Base-by-base conservation (phyloP, 1,140 invertebrate genomes). In the Sminthurinus signatus region DNA sequence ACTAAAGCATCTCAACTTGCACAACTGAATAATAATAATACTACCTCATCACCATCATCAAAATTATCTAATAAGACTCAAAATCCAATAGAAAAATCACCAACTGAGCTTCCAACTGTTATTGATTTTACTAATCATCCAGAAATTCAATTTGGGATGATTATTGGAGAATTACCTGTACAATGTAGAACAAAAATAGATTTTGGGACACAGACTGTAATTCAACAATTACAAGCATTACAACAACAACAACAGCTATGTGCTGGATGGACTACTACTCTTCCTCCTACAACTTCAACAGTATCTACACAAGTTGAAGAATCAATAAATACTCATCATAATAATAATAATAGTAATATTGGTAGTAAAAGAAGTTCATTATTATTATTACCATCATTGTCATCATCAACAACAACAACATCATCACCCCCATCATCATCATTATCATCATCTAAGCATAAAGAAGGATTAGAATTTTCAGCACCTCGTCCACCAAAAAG, bases 161-260 rank as follows among this genome's bases (percentile, higher is more conserved):
- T 56, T 14, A 56, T 12, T 15, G 5, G 3, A 19, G 54, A 56
- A 42, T 12, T 39, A n/a, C 51, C 51, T n/a, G n/a, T n/a, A 39
- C 14, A 10, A 21, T 12, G 29, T 4, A 56, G 39, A 27, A 56
- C 29, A 19, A n/a, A 10, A 4, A 39, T 65, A 17, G 64, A 65
- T 28, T 65, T 65, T 44, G 64, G 58, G 19, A 65, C 64, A 8
- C 64, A 65, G 55, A 65, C 64, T n/a, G 57, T 50, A 14, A 32
- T 55, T 15, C 29, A 27, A 28, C 8, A 14, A 5, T 23, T 52
- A 4, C 3, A 52, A 4, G 12, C 10, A 17, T 19, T 19, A 48
- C 21, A 19, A 10, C 8, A 48, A 8, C 8, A 48, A 48, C 46
- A 8, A 19, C 21, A 8, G 19, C 46, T 8, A 8, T 8, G 46